Evolutionary conservation across 2,797 vertebrate genomes (phyloP), one percentile per base, ranked within the genome.

Genomic region (Peromyscus attwateri): DNA sequence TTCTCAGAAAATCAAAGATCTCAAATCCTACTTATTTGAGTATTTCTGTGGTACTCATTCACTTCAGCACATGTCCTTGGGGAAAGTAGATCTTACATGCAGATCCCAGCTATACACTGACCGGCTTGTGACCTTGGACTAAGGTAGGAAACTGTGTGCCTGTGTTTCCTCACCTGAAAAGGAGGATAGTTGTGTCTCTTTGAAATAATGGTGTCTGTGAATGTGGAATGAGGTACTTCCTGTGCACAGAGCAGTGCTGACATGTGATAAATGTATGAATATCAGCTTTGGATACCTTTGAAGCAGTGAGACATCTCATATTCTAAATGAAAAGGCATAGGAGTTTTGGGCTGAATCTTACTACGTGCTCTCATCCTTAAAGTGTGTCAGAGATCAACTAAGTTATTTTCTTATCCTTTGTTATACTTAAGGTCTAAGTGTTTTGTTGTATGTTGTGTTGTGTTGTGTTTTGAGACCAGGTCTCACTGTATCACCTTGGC

Each of bases 41-140:
- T 91, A 49, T 89, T 85, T 46, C 31, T 89, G 2, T 76, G 66
- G 46, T 94, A 70, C 34, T 83, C 57, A 89, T 71, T 87, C 70
- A 31, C 55, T 82, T 96, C 34, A 93, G 2, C 70, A 64, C 52
- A 94, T 96, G 70, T 94, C 71, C 37, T 76, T 90, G 10, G 94
- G 46, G 96, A 95, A 94, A 84, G 46, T 92, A 91, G 83, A 89
- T 40, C 82, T 97, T 96, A 89, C 37, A 91, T 94, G 57, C 71
- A 93, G 70, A 94, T 95, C 40, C 37, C 40, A 92, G 37, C 55
- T 83, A 55, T 64, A 29, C 13, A 80, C 52, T 91, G 91, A 84
- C 31, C 8, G 75, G n/a, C 87, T 95, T 81, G 71, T 97, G 60
- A 75, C 80, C 46, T 89, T 89, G 57, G 16, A 43, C 52, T 70